Base-by-base conservation (phyloP, 1,140 invertebrate genomes). In the Drosophila sechellia region DNA sequence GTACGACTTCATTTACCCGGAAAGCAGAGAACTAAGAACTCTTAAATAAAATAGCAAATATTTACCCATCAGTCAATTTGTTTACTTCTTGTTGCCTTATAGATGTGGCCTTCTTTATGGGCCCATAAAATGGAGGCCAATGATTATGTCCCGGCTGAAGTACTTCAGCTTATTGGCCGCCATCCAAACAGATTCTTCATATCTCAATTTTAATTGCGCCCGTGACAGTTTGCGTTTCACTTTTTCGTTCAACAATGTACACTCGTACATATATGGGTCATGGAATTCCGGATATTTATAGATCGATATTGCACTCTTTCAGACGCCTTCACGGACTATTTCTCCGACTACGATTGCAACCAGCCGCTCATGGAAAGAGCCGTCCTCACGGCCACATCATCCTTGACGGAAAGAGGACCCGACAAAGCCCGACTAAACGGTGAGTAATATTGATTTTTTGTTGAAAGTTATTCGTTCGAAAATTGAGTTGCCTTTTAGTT, bases 381-480 rank as follows among this genome's bases (percentile, higher is more conserved):
- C 73, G 94, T 94, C 55, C 84, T 98, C 35, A 95, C 93, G 86
- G 96, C 96, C 31, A 97, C 97, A 40, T 96, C 96, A 5, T 96
- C 95, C 66, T 93, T 97, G 56, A 93, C 94, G 22, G 96, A 96
- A 66, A 94, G 97, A 92, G 96, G 96, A 60, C 95, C 97, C 27
- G 94, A 96, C 35, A 96, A 97, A 93, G 96, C 96, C 4, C 94
- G 94, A 81, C 93, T 97, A 48, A 95, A 97, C 94, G 96, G 97
- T 97, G 94, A 95, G 94, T 92, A 65, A 43, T 49, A 37, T 11
- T 52, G 12, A 0, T 20, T 31, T 13, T 17, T 2, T 20, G n/a
- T 39, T 20, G 58, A n/a, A 17, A 42, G 5, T 31, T 12, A 50
- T 20, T 46, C 43, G 8, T 15, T 71, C 52, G 63, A 43, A 50